Conservation (phyloP, 2,888 invertebrate species). For the Calliopum simillimum region DNA sequence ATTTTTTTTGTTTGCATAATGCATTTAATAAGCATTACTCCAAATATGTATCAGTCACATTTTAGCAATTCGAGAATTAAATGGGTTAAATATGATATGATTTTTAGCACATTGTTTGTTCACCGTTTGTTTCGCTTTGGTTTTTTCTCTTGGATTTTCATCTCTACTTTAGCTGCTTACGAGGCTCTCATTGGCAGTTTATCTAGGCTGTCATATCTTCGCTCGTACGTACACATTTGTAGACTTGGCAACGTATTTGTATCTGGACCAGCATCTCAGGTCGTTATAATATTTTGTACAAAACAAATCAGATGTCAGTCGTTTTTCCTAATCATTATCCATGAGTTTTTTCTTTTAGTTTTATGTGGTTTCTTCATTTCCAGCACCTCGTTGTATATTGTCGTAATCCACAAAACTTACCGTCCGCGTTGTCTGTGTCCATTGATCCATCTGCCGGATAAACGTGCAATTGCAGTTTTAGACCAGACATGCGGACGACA, state of each 20-base stretch:
- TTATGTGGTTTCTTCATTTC: neutral
- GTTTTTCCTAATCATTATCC: conserved; percentile 63
- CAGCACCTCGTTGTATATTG: conserved; percentile 37
- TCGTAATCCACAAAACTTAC: conserved; percentile 48
- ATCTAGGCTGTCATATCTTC: conserved; percentile 35
- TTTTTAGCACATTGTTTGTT: neutral
- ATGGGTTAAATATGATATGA: neutral
- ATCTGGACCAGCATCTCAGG: conserved; percentile 57
- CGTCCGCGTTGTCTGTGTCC: conserved; percentile 9
- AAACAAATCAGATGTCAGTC: conserved; percentile 65
- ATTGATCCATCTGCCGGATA: conserved; percentile 51
- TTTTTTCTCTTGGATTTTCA: too few species aligned
- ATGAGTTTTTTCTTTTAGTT: conserved; percentile 32
- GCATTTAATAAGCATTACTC: too few species aligned
- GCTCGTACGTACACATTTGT: conserved; percentile 28
- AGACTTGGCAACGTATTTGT: conserved; percentile 41
- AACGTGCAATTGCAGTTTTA: conserved; percentile 39
- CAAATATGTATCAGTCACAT: too few species aligned
- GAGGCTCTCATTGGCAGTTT: conserved; percentile 1
- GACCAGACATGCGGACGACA: conserved; percentile 48
- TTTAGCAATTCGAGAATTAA: too few species aligned
- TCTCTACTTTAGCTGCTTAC: neutral
- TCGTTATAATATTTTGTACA: conserved; percentile 66
- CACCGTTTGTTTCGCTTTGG: neutral
- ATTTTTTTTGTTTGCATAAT: too few species aligned